Conservation (phyloP, 2,797 vertebrate species). For the Macroramphosus scolopax region DNA sequence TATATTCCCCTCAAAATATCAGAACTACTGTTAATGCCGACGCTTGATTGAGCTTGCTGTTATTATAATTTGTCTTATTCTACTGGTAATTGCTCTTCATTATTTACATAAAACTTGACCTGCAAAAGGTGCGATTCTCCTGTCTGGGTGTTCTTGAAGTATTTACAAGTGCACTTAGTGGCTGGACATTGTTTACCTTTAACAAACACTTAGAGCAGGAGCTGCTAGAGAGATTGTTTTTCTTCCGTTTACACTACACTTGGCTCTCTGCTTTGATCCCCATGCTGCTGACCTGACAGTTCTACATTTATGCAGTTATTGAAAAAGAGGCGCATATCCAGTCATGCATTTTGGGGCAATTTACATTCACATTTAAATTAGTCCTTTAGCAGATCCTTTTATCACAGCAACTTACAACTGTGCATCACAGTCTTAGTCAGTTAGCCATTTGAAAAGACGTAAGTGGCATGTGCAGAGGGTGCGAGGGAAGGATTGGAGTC, state of each 20-base stretch:
- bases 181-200: conserved; percentile 48
- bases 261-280: conserved; percentile 3
- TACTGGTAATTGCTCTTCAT: background rate
- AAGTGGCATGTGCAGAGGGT: too few relatives aligned
- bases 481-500: too few relatives aligned
- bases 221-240: conserved; percentile 38
- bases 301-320: background rate
- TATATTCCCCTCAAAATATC: conserved; percentile 32
- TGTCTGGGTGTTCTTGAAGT: conserved; percentile 30
- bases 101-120: conserved; percentile 5
- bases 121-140: background rate
- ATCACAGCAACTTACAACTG: too few relatives aligned
- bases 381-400: too few relatives aligned
- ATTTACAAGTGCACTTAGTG: conserved; percentile 34
- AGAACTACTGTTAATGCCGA: background rate
- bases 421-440: too few relatives aligned
- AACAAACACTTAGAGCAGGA: conserved; percentile 49
- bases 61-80: background rate
- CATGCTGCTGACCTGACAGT: background rate
- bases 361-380: too few relatives aligned
- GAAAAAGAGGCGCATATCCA: too few relatives aligned
- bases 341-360: too few relatives aligned
- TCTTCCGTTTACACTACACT: too few relatives aligned
- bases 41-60: background rate
- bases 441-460: too few relatives aligned